Conservation (phyloP, 2,888 invertebrate genomes). For the Clivina fossor region DNA sequence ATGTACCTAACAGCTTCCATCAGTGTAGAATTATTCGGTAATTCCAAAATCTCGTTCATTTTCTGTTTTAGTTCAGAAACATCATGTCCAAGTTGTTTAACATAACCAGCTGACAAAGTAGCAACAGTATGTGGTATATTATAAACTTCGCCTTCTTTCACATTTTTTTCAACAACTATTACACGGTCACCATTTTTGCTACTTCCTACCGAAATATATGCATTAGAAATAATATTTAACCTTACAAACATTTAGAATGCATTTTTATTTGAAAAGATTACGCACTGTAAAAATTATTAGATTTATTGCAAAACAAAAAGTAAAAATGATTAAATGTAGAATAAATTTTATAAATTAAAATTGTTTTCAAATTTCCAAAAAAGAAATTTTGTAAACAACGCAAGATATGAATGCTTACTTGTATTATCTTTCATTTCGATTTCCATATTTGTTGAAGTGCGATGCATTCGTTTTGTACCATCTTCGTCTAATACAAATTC, state of each 20-base stretch:
- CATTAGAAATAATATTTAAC: neutral
- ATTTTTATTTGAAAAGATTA: no score
- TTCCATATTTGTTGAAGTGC: no score
- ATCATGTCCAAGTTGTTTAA: conserved; percentile 50
- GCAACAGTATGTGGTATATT: conserved; percentile 45
- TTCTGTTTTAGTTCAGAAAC: conserved; percentile 51
- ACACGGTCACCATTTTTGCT: neutral
- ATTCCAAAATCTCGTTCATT: conserved; percentile 47
- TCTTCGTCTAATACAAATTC: no score
- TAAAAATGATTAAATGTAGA: no score
- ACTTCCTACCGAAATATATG: neutral
- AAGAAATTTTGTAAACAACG: no score
- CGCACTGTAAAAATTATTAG: no score
- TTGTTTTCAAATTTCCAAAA: no score
- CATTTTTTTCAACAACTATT: conserved; percentile 36
- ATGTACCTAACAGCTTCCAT: conserved; percentile 50
- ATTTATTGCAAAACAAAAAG: no score
- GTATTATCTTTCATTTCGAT: no score
- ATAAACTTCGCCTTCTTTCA: conserved; percentile 23
- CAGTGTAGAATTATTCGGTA: conserved; percentile 53
- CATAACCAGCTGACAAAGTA: conserved; percentile 45
- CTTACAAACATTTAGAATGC: neutral
- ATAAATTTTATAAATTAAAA: no score
- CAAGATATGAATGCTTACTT: no score
- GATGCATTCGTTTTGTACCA: no score